Base-by-base conservation (phyloP, 2,113 vertebrate genomes). In the Chaetodon auriga region DNA sequence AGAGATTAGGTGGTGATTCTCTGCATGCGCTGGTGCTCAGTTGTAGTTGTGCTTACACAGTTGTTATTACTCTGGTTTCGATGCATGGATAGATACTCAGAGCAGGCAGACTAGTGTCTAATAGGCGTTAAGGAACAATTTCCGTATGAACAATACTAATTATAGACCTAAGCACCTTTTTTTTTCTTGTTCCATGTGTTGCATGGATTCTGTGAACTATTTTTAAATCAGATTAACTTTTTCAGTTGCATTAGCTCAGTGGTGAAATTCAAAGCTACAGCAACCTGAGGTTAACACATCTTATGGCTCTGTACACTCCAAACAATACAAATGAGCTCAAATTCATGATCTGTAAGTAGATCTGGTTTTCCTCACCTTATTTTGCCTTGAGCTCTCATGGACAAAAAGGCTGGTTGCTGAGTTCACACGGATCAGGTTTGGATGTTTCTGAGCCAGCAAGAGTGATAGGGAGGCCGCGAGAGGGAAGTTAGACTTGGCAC, bases 1-100 rank as follows among this genome's bases (percentile, higher is more conserved):
- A 35, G 84, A 85, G 87, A 91, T 87, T 90, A 90, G 74, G 78
- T 68, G 68, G 48, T 63, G 79, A 58, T 65, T 75, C 55, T 87
- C 68, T 63, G 46, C 60, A 6, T 71, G 38, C n/a, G 14, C 15
- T 57, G 15, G 49, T 38, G 30, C 30, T 30, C n/a, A n/a, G 5
- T 45, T 65, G 13, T 36, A 21, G 57, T 25, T 74, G 25, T 78
- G 75, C 48, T 81, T 62, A 55, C 62, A 76, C 43, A 41, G 75
- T 51, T 77, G 62, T 68, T 68, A 36, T 53, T 72, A 54, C 23
- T 48, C 60, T 53, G 10, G 6, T 76, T 68, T 63, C 73, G 62
- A 49, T n/a, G n/a, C 49, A 30, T 51, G 60, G n/a, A 64, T 41
- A 45, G 64, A 63, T 18, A 16, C 10, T 23, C 13, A 5, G 25